These are phyloP conservation scores for Otis tarda DNA, from an alignment of 2,113 vertebrate species.

Conservation along the genomic window DNA sequence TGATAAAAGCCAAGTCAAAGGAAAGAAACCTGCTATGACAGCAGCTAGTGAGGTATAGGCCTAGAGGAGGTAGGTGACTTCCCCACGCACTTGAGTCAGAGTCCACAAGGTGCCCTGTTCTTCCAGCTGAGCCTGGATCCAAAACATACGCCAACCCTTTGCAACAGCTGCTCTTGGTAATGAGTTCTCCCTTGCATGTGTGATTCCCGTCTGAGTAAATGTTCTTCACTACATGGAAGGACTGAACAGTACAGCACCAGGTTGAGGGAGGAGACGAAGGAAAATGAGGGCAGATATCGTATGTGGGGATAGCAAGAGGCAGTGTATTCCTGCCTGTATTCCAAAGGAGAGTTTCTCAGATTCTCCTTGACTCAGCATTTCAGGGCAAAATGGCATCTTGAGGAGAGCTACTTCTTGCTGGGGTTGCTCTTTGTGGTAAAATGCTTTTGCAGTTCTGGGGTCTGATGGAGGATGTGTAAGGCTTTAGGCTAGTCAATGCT, in stretches of 20 bases:
- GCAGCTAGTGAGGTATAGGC: background rate
- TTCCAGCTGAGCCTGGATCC: background rate
- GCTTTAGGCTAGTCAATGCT: background rate
- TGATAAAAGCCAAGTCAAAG: background rate
- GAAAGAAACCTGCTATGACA: background rate
- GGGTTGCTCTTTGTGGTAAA: background rate
- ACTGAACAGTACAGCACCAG: background rate
- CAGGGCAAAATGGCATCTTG: background rate
- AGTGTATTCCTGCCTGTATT: background rate
- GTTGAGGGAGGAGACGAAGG: background rate
- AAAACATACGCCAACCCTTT: background rate
- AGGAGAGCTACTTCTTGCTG: background rate
- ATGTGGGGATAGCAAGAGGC: background rate
- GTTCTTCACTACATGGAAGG: background rate
- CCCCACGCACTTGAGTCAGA: background rate
- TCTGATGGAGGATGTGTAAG: background rate
- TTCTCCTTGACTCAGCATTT: background rate
- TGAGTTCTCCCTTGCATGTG: background rate
- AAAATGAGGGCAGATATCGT: background rate
- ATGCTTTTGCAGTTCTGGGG: background rate
- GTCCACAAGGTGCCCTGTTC: background rate
- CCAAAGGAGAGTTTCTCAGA: background rate
- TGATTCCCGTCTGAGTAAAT: background rate
- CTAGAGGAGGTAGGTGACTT: background rate
- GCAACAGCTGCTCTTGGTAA: background rate